Evolutionary conservation across 2,888 invertebrate species (phyloP).

Genomic region (Enchytraeus crypticus): DNA sequence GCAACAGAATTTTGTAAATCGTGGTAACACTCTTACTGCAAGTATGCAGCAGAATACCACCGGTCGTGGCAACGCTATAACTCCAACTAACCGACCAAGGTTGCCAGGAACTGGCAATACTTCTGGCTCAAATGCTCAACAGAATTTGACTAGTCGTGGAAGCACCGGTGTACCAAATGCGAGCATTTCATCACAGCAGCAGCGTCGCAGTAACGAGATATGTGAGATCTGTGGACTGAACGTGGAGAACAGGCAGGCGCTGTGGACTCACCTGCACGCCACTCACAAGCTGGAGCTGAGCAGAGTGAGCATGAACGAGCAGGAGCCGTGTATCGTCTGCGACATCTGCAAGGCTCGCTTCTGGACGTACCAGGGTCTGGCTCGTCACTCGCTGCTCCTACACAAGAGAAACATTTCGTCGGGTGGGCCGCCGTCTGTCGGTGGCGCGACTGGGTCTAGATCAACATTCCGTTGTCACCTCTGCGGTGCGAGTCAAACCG

Average conservation of each 20-base stretch:
- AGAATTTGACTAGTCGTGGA: too few species aligned
- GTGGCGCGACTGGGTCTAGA: not conserved
- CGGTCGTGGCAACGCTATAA: too few species aligned
- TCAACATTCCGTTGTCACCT: slow-evolving; percentile 11
- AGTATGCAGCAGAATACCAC: too few species aligned
- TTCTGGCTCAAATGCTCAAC: too few species aligned
- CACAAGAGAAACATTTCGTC: slow-evolving; percentile 6
- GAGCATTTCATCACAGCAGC: too few species aligned
- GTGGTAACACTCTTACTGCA: too few species aligned
- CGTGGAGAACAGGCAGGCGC: slow-evolving; percentile 6
- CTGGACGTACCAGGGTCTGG: slow-evolving; percentile 21
- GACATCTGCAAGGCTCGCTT: slow-evolving; percentile 15
- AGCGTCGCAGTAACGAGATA: not conserved
- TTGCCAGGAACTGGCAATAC: too few species aligned
- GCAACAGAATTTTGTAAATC: too few species aligned
- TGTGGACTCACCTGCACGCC: slow-evolving; percentile 13
- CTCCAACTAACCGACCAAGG: too few species aligned
- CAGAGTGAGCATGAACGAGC: slow-evolving; percentile 8
- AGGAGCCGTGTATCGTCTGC: slow-evolving; percentile 16
- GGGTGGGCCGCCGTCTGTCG: not conserved
- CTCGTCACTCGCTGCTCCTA: slow-evolving; percentile 15
- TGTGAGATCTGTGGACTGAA: slow-evolving; percentile 16
- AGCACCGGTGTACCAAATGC: too few species aligned
- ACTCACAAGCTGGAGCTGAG: slow-evolving; percentile 18
- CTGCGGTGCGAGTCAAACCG: slow-evolving; percentile 13